These are phyloP conservation scores for Heliconius cydno DNA, from an alignment of 2,888 invertebrate genomes.

Conservation along the genomic window DNA sequence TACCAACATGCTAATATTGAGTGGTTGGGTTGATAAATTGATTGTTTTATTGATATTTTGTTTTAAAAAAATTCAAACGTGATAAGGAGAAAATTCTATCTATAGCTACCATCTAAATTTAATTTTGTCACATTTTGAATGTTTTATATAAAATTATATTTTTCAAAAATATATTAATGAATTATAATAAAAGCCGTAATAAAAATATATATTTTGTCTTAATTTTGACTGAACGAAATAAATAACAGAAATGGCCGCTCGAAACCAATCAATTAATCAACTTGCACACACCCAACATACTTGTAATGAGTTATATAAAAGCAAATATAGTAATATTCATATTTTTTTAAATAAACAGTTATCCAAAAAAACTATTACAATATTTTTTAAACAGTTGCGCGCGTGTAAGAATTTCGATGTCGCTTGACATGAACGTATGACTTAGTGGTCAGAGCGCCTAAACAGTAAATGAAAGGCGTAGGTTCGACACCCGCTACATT, in stretches of 20 bases:
- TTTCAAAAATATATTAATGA: neutral
- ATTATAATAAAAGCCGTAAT: neutral
- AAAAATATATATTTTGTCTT: neutral
- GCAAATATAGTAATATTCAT: neutral
- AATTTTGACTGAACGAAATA: neutral
- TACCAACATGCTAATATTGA: slow-evolving; percentile 14
- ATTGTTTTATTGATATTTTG: neutral
- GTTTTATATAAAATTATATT: neutral
- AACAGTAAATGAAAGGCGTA: no score
- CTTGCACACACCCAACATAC: slow-evolving; percentile 39
- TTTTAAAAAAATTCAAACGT: neutral
- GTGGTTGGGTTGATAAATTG: slow-evolving; percentile 1
- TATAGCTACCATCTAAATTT: neutral
- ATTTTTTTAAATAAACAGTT: no score
- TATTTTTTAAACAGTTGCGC: no score
- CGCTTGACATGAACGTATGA: no score
- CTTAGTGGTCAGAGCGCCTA: no score
- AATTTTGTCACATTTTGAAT: neutral
- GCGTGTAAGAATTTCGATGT: no score
- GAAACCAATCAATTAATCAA: neutral
- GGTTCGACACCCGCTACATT: no score
- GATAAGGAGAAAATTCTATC: neutral
- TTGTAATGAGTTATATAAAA: neutral
- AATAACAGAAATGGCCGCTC: slow-evolving; percentile 1
- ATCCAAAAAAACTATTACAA: no score